Conservation (phyloP, 2,113 vertebrate genomes). For the Potamarius usumacintae region DNA sequence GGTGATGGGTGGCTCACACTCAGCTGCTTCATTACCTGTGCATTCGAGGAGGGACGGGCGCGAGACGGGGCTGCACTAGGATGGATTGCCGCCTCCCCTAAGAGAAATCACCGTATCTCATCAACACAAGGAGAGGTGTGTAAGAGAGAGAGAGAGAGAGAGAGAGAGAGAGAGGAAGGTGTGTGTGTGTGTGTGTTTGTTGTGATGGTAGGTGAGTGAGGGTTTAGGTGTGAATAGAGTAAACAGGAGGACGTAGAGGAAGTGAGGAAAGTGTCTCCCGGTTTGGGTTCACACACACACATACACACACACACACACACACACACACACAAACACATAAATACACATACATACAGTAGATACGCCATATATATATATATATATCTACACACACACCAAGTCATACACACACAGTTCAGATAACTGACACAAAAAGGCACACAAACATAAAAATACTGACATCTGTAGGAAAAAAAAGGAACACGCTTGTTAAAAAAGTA, state of each 20-base stretch:
- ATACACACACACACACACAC: conserved; percentile 34
- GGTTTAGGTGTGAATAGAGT: conserved; percentile 21
- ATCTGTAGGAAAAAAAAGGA: conserved; percentile 30
- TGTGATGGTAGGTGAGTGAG: conserved; percentile 43
- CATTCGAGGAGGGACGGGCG: conserved; percentile 77
- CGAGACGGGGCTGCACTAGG: conserved; percentile 82
- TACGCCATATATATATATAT: not conserved
- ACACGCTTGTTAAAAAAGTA: not conserved
- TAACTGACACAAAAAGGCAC: conserved; percentile 20
- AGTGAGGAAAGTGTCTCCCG: not conserved
- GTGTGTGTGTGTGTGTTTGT: conserved; percentile 39
- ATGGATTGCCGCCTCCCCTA: conserved; percentile 84
- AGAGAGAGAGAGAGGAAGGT: conserved; percentile 48
- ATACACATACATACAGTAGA: not conserved
- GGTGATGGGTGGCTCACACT: conserved; percentile 65
- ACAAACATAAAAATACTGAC: not conserved
- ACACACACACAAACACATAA: not conserved
- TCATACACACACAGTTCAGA: not conserved
- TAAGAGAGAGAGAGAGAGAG: conserved; percentile 53
- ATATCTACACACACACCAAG: not conserved
- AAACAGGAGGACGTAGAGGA: not conserved
- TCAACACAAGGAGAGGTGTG: conserved; percentile 69
- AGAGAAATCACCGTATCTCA: conserved; percentile 85
- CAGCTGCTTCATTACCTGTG: conserved; percentile 76
- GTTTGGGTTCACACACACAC: conserved; percentile 44